phyloP scores from a whole-genome alignment of 1,140 invertebrate species.

The Listronotus bonariensis region DNA sequence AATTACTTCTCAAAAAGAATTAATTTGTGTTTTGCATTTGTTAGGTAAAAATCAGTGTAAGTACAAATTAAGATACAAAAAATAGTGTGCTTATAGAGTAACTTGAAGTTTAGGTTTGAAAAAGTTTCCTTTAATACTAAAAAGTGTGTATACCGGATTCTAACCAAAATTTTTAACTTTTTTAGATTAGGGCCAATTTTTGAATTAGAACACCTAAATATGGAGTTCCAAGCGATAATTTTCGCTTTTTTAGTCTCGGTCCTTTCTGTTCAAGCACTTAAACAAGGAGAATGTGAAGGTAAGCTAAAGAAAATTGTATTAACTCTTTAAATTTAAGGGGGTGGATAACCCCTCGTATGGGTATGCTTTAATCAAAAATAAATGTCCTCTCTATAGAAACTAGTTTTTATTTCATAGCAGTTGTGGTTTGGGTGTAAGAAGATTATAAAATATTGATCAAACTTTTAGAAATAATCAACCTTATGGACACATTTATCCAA shows the following conservation, averaged over 20 bases:
- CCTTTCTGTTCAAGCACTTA: constrained; percentile 57
- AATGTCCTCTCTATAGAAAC: no score
- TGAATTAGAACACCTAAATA: constrained; percentile 27
- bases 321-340: constrained; percentile 15
- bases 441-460: no score
- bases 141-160: neutral
- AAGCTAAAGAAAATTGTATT: constrained; percentile 39
- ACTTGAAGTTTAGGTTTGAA: no score
- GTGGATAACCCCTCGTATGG: no score
- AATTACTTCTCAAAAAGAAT: neutral
- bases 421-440: no score
- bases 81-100: no score
- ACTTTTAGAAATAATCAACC: no score
- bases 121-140: neutral
- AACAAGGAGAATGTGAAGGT: constrained; percentile 76
- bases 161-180: constrained; percentile 15
- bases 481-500: no score
- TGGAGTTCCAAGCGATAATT: constrained; percentile 47
- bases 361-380: no score
- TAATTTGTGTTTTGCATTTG: neutral
- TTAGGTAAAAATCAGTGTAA: no score
- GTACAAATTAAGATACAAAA: no score
- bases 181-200: constrained; percentile 14
- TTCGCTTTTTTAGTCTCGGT: constrained; percentile 37
- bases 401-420: no score